Evolutionary conservation across 2,888 invertebrate genomes (phyloP).

Genomic region (Drosophila maculinotata): DNA sequence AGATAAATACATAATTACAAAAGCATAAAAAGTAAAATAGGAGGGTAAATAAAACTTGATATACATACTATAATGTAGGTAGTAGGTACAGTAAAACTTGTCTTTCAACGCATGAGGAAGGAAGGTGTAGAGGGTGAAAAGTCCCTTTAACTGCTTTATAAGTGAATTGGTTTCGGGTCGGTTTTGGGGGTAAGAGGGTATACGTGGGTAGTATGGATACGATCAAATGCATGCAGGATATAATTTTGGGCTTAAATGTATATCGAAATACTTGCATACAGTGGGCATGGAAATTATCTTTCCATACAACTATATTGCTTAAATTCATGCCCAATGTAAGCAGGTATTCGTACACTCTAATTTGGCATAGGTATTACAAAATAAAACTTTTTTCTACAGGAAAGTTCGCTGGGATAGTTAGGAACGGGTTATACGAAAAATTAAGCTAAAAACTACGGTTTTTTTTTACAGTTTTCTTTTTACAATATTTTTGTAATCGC

Average conservation of each 20-base stretch:
- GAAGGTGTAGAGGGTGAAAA: slow-evolving; percentile 12
- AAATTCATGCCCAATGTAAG: slow-evolving; percentile 13
- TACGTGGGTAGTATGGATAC: slow-evolving; percentile 16
- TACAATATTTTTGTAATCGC: slow-evolving; percentile 37
- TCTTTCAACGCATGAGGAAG: slow-evolving; percentile 24
- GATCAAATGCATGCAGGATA: slow-evolving; percentile 56
- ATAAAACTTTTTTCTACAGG: slow-evolving; percentile 22
- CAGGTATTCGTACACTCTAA: slow-evolving; percentile 26
- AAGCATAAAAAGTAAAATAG: slow-evolving; percentile 64
- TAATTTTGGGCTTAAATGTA: slow-evolving; percentile 13
- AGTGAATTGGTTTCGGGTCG: slow-evolving; percentile 32
- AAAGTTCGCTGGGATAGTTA: slow-evolving; percentile 48
- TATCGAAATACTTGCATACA: slow-evolving; percentile 16
- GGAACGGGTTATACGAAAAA: slow-evolving; percentile 50
- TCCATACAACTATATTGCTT: neutral
- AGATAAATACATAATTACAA: slow-evolving; percentile 75
- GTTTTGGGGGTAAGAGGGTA: slow-evolving; percentile 10
- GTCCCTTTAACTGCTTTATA: slow-evolving; percentile 16
- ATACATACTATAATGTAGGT: slow-evolving; percentile 22
- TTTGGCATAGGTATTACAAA: slow-evolving; percentile 4
- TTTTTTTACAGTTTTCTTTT: slow-evolving; percentile 40
- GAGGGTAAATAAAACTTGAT: slow-evolving; percentile 42
- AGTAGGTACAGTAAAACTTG: slow-evolving; percentile 12
- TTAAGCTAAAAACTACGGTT: slow-evolving; percentile 64
- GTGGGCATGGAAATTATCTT: slow-evolving; percentile 5